These are phyloP conservation scores for Athene cunicularia DNA, from an alignment of 2,113 vertebrate species.

Conservation along the genomic window DNA sequence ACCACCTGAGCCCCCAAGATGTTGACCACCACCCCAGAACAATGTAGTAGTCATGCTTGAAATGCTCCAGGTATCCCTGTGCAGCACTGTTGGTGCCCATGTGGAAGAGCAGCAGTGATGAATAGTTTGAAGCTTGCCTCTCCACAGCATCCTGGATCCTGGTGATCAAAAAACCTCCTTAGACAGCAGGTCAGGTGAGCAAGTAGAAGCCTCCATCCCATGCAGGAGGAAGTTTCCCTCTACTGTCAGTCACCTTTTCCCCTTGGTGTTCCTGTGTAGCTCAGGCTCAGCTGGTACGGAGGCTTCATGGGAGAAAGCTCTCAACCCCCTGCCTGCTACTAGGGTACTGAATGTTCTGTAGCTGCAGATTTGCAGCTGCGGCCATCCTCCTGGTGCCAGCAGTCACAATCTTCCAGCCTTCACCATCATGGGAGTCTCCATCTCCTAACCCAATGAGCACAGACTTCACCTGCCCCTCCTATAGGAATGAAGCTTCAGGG, in stretches of 20 bases:
- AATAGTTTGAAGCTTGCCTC: not conserved
- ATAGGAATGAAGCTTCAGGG: not conserved
- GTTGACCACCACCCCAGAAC: not conserved
- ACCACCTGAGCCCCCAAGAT: not conserved
- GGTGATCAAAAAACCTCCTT: not conserved
- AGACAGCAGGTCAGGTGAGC: not conserved
- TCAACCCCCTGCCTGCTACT: not conserved
- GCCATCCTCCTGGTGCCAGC: not conserved
- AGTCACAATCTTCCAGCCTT: not conserved
- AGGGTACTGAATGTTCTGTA: not conserved
- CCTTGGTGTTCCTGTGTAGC: not conserved
- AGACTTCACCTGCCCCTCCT: not conserved
- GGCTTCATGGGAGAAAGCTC: not conserved
- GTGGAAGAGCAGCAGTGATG: not conserved
- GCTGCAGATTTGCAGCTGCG: not conserved
- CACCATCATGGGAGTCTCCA: not conserved
- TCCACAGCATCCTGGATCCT: not conserved
- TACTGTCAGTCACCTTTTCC: not conserved
- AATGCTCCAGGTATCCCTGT: not conserved
- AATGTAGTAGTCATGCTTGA: not conserved
- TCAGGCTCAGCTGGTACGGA: not conserved
- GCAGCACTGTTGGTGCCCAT: not conserved
- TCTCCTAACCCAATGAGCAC: not conserved
- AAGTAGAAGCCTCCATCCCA: not conserved
- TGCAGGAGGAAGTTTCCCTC: not conserved